These are phyloP conservation scores for Pomatostomus ruficeps DNA, from an alignment of 2,113 vertebrate genomes.

Conservation along the genomic window DNA sequence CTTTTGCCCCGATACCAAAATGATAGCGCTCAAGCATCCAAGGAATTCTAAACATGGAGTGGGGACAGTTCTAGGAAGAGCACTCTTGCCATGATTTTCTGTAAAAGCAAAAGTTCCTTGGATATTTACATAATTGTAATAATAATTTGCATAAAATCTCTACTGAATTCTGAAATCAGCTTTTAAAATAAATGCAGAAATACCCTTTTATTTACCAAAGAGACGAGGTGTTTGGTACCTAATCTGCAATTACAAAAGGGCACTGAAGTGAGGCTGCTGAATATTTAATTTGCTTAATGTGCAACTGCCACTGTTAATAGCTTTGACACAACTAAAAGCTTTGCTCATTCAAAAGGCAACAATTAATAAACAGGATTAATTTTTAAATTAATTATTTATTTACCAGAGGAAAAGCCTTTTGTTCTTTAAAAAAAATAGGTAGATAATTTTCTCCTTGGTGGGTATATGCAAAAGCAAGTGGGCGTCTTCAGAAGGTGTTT, in stretches of 20 bases:
- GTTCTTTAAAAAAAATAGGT: background rate
- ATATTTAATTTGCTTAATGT: constrained; percentile 35
- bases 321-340: constrained; percentile 51
- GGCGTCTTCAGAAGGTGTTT: background rate
- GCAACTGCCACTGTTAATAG: background rate
- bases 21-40: background rate
- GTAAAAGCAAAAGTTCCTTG: background rate
- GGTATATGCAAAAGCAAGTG: background rate
- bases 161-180: background rate
- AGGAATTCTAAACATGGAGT: background rate
- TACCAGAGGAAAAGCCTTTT: background rate
- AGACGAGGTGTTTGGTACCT: background rate
- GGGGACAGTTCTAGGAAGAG: background rate
- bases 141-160: background rate
- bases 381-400: constrained; percentile 4
- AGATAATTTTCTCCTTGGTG: background rate
- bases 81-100: background rate
- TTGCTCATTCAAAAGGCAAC: constrained; percentile 11
- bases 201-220: background rate
- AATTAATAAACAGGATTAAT: constrained; percentile 43
- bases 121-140: background rate
- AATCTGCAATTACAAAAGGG: background rate
- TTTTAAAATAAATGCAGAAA: background rate
- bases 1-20: background rate
- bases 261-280: background rate